Evolutionary conservation across 2,888 invertebrate genomes (phyloP).

Genomic region (Torymus aiolomorphi): DNA sequence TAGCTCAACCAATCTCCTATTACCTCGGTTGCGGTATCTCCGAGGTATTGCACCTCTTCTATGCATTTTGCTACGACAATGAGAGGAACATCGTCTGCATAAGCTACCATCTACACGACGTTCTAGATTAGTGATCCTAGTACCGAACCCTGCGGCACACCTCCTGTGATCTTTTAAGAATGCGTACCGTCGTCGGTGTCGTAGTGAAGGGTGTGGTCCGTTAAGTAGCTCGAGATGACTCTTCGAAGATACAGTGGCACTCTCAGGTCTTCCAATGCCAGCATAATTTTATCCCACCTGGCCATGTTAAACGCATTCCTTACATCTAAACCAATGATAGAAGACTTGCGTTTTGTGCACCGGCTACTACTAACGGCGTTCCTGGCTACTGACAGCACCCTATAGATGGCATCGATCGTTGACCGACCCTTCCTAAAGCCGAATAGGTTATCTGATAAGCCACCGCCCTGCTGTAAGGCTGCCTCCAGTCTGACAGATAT

Average conservation of each 20-base stretch:
- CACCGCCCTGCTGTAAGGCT: too few species aligned
- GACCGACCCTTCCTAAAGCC: neutral
- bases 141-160: too few species aligned
- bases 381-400: neutral
- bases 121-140: too few species aligned
- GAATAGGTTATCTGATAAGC: too few species aligned
- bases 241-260: conserved; percentile 55
- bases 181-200: too few species aligned
- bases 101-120: too few species aligned
- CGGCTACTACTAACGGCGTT: neutral
- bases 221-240: conserved; percentile 57
- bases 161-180: too few species aligned
- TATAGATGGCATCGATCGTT: neutral
- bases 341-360: neutral
- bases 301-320: too few species aligned
- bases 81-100: too few species aligned
- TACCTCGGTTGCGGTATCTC: neutral
- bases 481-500: too few species aligned
- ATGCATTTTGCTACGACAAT: too few species aligned
- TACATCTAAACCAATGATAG: conserved; percentile 32
- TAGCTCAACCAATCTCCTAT: neutral
- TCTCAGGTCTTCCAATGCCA: conserved; percentile 46
- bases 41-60: too few species aligned
- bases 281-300: conserved; percentile 50
- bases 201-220: neutral